A percentile compares a stretch with the other conserved stretches of the same genome.
These are phyloP conservation scores for Lagenorhynchus albirostris DNA, from an alignment of 2,113 vertebrate genomes.

Conservation along the genomic window DNA sequence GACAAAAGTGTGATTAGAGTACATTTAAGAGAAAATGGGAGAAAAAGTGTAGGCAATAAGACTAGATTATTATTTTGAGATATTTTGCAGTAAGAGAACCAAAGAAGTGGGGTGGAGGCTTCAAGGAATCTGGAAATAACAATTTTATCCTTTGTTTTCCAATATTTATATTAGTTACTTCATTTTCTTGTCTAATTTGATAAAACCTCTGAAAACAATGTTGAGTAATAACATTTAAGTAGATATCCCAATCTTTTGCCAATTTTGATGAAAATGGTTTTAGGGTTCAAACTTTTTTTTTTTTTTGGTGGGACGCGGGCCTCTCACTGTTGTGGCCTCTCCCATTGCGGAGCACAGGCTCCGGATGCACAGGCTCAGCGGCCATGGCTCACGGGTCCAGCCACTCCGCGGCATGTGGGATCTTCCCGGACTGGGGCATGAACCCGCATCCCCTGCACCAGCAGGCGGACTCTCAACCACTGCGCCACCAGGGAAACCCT, in stretches of 20 bases:
- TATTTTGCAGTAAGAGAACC: neutral
- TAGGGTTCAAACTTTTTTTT: neutral
- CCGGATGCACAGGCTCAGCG: too few relatives aligned
- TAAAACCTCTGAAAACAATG: constrained; percentile 2
- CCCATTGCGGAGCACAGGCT: too few relatives aligned
- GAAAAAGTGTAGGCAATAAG: neutral
- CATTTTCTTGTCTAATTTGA: neutral
- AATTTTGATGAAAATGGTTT: neutral
- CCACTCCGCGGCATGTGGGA: rapidly evolving
- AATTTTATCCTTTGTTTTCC: neutral
- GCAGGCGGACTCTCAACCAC: too few relatives aligned
- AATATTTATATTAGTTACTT: neutral
- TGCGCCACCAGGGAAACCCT: too few relatives aligned
- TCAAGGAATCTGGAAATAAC: neutral
- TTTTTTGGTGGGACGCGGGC: neutral
- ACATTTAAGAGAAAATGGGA: neutral
- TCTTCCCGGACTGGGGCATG: too few relatives aligned
- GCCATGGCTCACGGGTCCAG: too few relatives aligned
- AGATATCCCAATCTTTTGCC: neutral
- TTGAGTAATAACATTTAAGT: neutral
- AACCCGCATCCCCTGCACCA: too few relatives aligned
- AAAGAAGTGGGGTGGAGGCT: neutral
- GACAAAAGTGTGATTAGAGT: neutral
- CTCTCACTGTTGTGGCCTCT: too few relatives aligned
- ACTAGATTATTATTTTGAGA: neutral